Percentiles rank a stretch among this genome's conserved stretches.
phyloP scores from a whole-genome alignment of 2,888 invertebrate genomes.

The Lordiphosa andalusiaca region DNA sequence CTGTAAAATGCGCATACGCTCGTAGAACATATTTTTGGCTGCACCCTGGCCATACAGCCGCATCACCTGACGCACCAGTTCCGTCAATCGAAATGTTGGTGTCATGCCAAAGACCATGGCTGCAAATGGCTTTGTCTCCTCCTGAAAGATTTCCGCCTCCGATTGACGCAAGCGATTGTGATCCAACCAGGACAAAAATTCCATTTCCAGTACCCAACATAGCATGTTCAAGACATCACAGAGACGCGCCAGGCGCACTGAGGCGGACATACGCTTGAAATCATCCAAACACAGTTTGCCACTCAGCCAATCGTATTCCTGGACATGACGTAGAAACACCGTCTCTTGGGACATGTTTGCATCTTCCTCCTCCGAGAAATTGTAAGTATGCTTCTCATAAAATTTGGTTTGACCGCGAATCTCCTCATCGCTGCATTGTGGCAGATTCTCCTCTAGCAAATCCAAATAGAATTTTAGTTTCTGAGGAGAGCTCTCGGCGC shows the following conservation, averaged over 20 bases:
- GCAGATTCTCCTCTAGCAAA: conserved; percentile 59
- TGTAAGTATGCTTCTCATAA: conserved; percentile 27
- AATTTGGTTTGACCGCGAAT: conserved; percentile 28
- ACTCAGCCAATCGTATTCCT: conserved; percentile 75
- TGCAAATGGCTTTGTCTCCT: conserved; percentile 69
- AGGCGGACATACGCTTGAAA: conserved; percentile 45
- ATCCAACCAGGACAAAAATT: conserved; percentile 82
- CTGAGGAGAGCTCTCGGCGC: conserved; percentile 32
- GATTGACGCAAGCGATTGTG: conserved; percentile 78
- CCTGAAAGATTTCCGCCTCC: conserved; percentile 61
- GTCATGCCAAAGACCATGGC: conserved; percentile 68
- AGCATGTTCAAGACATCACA: conserved; percentile 81
- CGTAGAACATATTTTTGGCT: conserved; percentile 51
- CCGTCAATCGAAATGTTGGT: conserved; percentile 54
- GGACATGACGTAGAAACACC: conserved; percentile 40
- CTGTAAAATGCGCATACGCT: conserved; percentile 67
- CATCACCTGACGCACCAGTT: conserved; percentile 64
- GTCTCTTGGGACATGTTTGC: conserved; percentile 32
- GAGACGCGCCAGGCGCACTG: conserved; percentile 81
- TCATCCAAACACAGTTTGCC: conserved; percentile 53
- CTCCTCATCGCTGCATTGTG: conserved; percentile 46
- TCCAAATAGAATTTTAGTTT: conserved; percentile 56
- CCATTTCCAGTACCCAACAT: conserved; percentile 82
- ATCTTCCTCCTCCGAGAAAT: conserved; percentile 38
- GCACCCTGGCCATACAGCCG: conserved; percentile 66